Base-by-base conservation (phyloP, 2,888 invertebrate species). In the Andrena fulva region DNA sequence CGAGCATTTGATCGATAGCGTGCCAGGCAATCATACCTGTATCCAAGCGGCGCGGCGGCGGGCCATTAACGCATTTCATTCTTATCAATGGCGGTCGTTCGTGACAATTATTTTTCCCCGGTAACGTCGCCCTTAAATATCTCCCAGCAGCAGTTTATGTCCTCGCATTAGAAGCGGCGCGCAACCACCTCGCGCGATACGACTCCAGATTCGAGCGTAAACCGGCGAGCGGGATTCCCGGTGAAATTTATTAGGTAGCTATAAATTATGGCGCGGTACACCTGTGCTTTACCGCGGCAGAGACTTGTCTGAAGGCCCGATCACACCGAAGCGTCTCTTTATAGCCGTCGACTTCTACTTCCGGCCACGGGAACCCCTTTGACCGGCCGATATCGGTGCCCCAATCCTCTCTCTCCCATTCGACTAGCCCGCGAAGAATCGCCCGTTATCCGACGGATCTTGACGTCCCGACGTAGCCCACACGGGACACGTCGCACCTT, bases 221-320 rank as follows among this genome's bases (percentile, higher is more conserved):
- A 74, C 80, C 80, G 69, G 70, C 77, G 76, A 85, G 75, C 86
- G 67, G 78, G 86, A 74, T 80, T 77, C 79, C 35, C 80, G 77
- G 74, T 83, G 83, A 91, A 92, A 92, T 92, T 92, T 92, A 92
- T 92, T 91, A 91, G 88, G 88, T 87, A 85, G 85, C 90, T 83
- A 90, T 92, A 92, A 92, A 83, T 92, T 91, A 91, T 91, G 90
- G 90, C 89, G 89, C 89, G 90, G 90, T 89, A 87, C 89, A 89
- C 87, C 89, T 90, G 90, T 92, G 91, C 89, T 87, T 85, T 88
- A 85, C 82, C 88, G 86, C 85, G 82, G 64, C 79, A 12, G 67
- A 77, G 84, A 85, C 88, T 88, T 85, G 84, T 86, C 86, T 77
- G 73, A 42, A 64, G 12, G 74, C 52, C 72, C 79, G 86, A 71